These are phyloP conservation scores for Morphnarchus princeps DNA, from an alignment of 2,113 vertebrate species.

Conservation along the genomic window DNA sequence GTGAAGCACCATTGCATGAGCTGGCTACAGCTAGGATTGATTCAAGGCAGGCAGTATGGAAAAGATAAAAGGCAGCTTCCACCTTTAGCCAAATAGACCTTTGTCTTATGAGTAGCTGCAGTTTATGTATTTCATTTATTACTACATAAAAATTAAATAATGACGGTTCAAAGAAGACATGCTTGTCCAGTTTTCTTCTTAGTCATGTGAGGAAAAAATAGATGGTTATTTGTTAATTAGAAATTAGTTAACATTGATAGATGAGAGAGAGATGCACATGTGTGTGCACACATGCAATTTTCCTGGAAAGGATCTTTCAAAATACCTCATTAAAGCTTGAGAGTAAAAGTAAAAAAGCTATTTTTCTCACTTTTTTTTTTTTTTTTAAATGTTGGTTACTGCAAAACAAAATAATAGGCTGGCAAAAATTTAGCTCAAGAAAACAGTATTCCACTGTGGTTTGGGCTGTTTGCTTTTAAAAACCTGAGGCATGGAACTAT, in stretches of 20 bases:
- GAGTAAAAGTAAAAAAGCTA: not conserved
- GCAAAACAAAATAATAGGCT: not conserved
- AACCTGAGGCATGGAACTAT: not conserved
- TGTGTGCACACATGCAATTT: not conserved
- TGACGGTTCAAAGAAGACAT: not conserved
- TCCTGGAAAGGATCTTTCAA: not conserved
- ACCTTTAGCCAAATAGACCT: not conserved
- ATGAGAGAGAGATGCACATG: not conserved
- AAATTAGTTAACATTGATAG: not conserved
- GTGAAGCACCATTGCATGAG: not conserved
- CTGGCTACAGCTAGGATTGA: not conserved
- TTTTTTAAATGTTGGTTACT: not conserved
- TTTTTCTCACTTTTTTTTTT: not conserved
- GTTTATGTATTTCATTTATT: not conserved
- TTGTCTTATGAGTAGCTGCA: not conserved
- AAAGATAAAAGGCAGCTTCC: not conserved
- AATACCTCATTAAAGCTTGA: not conserved
- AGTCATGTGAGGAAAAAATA: not conserved
- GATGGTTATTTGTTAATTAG: not conserved
- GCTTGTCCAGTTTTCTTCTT: not conserved
- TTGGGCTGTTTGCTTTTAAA: not conserved
- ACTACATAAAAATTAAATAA: not conserved
- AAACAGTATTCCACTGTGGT: not conserved
- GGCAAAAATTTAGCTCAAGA: not conserved
- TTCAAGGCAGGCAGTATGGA: not conserved